Conservation (phyloP, 2,113 vertebrate species). For the Aspiorhynchus laticeps region DNA sequence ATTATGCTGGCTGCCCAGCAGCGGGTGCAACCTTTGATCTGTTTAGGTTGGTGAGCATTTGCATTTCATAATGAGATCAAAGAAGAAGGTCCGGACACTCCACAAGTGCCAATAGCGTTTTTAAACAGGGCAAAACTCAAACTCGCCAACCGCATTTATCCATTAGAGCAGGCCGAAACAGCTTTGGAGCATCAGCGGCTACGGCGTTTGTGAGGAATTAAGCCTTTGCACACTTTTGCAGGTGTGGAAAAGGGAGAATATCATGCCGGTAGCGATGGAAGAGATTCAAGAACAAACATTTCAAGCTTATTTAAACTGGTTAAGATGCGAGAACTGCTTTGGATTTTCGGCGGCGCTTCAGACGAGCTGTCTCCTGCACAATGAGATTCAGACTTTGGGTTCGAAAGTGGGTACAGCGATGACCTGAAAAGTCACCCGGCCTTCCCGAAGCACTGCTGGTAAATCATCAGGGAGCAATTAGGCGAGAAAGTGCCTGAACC, state of each 20-base stretch:
- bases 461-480: slow-evolving; percentile 40
- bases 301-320: slow-evolving; percentile 70
- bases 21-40: slow-evolving; percentile 81
- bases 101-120: slow-evolving; percentile 65
- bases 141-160: slow-evolving; percentile 37
- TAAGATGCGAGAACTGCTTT: slow-evolving; percentile 61
- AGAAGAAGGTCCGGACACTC: slow-evolving; percentile 68
- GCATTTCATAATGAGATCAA: slow-evolving; percentile 83
- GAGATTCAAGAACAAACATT: slow-evolving; percentile 70
- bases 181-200: slow-evolving; percentile 57
- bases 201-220: slow-evolving; percentile 63
- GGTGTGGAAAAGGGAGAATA: slow-evolving; percentile 56
- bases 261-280: slow-evolving; percentile 65
- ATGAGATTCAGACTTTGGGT: not conserved
- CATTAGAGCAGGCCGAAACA: slow-evolving; percentile 42
- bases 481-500: slow-evolving; percentile 27
- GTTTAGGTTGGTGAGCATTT: slow-evolving; percentile 77
- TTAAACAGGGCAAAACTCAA: slow-evolving; percentile 63
- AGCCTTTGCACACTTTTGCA: slow-evolving; percentile 58
- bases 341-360: slow-evolving; percentile 64
- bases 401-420: not conserved
- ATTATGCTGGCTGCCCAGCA: slow-evolving; percentile 74
- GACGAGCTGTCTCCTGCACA: not conserved
- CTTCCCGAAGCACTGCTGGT: slow-evolving; percentile 1
- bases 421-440: slow-evolving; percentile 20